A percentile compares a stretch with the other conserved stretches of the same genome.
phyloP scores from a whole-genome alignment of 2,113 vertebrate genomes.

The Sminthopsis crassicaudata region DNA sequence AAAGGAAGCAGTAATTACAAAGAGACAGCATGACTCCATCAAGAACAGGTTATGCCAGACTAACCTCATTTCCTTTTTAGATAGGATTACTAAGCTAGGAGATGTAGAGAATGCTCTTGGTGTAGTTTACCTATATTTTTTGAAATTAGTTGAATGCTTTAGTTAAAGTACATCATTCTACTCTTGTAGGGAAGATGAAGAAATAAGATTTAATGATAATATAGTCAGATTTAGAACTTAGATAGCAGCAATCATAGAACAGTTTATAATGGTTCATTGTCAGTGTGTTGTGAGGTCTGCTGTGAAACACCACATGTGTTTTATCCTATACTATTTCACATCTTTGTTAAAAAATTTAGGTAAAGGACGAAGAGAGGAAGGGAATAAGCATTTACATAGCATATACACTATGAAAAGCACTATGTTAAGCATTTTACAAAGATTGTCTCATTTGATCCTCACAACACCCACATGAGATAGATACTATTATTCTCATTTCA shows the following conservation, averaged over 20 bases:
- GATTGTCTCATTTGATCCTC: background rate
- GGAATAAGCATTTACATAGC: background rate
- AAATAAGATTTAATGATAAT: background rate
- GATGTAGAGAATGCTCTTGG: background rate
- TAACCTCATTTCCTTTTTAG: background rate
- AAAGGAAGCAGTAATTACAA: background rate
- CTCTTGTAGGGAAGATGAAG: background rate
- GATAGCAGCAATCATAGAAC: background rate
- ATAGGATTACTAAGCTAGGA: background rate
- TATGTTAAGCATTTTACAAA: background rate
- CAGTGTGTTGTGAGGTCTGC: background rate
- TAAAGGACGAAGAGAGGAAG: background rate
- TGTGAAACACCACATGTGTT: background rate
- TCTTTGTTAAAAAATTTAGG: background rate
- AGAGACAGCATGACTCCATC: background rate
- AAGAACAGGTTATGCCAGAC: background rate
- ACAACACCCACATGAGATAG: background rate
- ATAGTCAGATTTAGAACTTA: background rate
- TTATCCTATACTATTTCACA: background rate
- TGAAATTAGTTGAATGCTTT: background rate
- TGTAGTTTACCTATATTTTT: background rate
- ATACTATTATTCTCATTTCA: background rate
- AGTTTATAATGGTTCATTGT: background rate
- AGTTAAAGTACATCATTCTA: background rate
- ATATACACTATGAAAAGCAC: background rate